phyloP scores from a whole-genome alignment of 2,113 vertebrate species.

The Hyperopisus bebe region DNA sequence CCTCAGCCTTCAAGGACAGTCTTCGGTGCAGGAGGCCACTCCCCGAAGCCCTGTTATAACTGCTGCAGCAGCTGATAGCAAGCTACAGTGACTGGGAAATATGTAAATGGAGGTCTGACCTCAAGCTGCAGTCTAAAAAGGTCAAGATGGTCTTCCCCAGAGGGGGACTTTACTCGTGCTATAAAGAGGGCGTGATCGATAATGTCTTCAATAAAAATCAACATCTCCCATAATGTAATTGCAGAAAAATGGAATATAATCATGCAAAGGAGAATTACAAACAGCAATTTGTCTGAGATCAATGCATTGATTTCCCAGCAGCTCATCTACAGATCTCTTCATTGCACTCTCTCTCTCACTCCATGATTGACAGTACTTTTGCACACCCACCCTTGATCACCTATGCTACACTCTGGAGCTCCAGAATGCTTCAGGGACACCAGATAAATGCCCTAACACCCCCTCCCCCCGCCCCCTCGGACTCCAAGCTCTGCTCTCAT shows the following conservation, averaged over 20 bases:
- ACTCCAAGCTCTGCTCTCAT: background rate
- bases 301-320: background rate
- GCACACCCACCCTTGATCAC: background rate
- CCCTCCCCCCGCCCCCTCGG: too few species aligned
- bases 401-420: background rate
- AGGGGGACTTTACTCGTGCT: background rate
- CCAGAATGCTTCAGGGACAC: background rate
- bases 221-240: background rate
- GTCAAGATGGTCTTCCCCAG: background rate
- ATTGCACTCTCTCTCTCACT: background rate
- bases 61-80: background rate
- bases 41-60: background rate
- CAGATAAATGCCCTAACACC: background rate
- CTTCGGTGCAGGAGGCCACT: background rate
- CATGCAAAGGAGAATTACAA: background rate
- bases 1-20: background rate
- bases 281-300: background rate
- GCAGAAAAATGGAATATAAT: background rate
- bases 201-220: background rate
- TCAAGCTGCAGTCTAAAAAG: background rate
- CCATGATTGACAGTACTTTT: background rate
- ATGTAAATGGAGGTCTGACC: background rate
- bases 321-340: background rate
- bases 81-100: background rate
- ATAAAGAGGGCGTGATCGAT: background rate